Evolutionary conservation across 2,113 vertebrate genomes (phyloP).

Genomic region (Poeciliopsis occidentalis): DNA sequence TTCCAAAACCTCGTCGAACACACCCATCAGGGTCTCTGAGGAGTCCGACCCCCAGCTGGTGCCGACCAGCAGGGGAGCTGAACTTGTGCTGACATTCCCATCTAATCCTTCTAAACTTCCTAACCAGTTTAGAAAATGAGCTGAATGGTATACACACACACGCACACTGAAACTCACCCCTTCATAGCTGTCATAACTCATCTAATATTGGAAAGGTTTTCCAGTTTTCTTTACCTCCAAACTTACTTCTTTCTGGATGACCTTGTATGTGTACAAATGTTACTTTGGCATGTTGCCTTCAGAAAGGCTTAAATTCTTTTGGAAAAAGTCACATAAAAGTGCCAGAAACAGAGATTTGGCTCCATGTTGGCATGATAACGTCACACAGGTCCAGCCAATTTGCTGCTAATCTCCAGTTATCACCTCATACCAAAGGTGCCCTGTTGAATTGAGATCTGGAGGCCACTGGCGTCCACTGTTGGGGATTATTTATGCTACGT

Average conservation of each 20-base stretch:
- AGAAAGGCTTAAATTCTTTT: background rate
- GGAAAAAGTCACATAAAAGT: background rate
- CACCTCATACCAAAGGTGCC: background rate
- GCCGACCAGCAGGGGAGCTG: slow-evolving; percentile 72
- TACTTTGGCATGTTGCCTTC: background rate
- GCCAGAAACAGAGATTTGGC: background rate
- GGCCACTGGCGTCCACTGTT: background rate
- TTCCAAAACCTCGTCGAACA: slow-evolving; percentile 38
- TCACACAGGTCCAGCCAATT: background rate
- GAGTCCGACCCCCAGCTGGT: slow-evolving; percentile 80
- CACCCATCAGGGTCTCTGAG: slow-evolving; percentile 72
- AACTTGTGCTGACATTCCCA: slow-evolving; percentile 66
- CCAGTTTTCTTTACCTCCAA: slow-evolving; percentile 24
- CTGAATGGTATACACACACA: slow-evolving; percentile 35
- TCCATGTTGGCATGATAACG: background rate
- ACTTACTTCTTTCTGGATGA: background rate
- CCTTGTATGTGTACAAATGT: slow-evolving; percentile 2
- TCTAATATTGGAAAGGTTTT: slow-evolving; percentile 34
- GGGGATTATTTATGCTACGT: background rate
- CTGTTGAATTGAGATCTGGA: background rate
- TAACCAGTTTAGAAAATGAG: slow-evolving; percentile 40
- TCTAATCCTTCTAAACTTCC: slow-evolving; percentile 50
- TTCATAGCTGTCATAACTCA: slow-evolving; percentile 25
- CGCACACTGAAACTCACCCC: slow-evolving; percentile 1
- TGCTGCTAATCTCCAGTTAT: background rate